phyloP scores from a whole-genome alignment of 2,113 vertebrate species.

The Chaenocephalus aceratus region DNA sequence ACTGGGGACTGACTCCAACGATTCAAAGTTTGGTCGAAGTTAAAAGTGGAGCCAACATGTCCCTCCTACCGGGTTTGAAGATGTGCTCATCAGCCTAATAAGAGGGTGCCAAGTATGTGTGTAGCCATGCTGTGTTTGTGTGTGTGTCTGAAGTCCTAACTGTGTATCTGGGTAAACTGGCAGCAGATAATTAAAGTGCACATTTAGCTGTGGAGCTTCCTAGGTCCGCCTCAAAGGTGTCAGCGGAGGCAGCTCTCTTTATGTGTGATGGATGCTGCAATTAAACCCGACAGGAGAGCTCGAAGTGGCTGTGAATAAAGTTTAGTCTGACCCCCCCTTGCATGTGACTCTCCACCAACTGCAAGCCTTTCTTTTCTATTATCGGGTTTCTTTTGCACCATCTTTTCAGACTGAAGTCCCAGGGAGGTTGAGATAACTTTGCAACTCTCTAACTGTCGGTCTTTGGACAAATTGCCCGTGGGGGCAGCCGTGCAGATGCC shows the following conservation, averaged over 20 bases:
- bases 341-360: background rate
- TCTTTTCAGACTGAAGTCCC: background rate
- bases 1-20: background rate
- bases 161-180: conserved; percentile 39
- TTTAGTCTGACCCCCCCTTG: conserved; percentile 23
- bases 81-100: conserved; percentile 42
- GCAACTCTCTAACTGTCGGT: background rate
- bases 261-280: conserved; percentile 67
- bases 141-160: conserved; percentile 11
- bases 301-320: conserved; percentile 26
- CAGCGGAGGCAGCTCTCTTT: conserved; percentile 48
- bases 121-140: background rate
- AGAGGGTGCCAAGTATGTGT: conserved; percentile 30
- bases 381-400: background rate
- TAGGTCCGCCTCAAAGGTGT: conserved; percentile 64
- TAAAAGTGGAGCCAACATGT: background rate
- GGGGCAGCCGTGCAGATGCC: conserved; percentile 31
- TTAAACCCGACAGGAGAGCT: conserved; percentile 55
- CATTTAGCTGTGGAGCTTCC: conserved; percentile 55
- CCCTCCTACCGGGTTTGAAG: background rate
- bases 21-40: background rate
- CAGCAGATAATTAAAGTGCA: conserved; percentile 74
- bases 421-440: conserved; percentile 2
- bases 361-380: background rate
- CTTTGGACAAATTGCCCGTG: conserved; percentile 26